Evolutionary conservation across 2,113 vertebrate species (phyloP), one percentile per base, ranked within the genome.

Genomic region (Grantiella picta): DNA sequence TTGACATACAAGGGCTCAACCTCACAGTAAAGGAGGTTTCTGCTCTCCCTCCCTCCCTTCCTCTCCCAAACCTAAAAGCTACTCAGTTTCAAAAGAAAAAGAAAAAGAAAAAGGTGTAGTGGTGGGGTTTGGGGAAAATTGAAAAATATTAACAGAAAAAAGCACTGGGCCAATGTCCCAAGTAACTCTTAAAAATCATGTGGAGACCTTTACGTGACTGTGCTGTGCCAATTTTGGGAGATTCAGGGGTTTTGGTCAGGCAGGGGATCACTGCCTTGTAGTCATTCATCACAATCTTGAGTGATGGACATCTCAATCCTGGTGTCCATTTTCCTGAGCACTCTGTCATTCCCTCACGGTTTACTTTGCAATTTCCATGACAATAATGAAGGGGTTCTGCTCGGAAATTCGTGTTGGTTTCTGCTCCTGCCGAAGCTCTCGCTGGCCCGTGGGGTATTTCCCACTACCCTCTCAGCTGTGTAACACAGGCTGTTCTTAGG

Each of bases 1-100:
- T 81, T 96, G 95, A 86, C 95, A 92, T 96, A 72, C 82, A 65
- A 84, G 72, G 92, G 90, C 89, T 96, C 90, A 94, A 78, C 88
- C 90, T 97, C 73, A 36, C 81, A 29, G 94, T 61, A 86, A 66
- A 92, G 86, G 86, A 77, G 89, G 28, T 68, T 92, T 89, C 59
- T 68, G 28, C 64, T 52, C 44, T 81, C 21, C 65, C 64, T 80
- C 50, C 45, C 65, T 75, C 45, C 57, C 35, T 80, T 28, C n/a
- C 15, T 57, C 22, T 63, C 9, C 56, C 57, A 10, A 31, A 91
- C 61, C 38, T 24, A 52, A 87, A 89, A 82, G 89, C 63, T 24
- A 0, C 60, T 80, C 56, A 8, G 63, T 92, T 71, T 69, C 38
- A 36, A 70, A 91, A 69, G 29, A 29, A 44, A 10, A 15, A 66